Base-by-base conservation (phyloP, 2,888 invertebrate genomes). In the Stomorhina lunata region DNA sequence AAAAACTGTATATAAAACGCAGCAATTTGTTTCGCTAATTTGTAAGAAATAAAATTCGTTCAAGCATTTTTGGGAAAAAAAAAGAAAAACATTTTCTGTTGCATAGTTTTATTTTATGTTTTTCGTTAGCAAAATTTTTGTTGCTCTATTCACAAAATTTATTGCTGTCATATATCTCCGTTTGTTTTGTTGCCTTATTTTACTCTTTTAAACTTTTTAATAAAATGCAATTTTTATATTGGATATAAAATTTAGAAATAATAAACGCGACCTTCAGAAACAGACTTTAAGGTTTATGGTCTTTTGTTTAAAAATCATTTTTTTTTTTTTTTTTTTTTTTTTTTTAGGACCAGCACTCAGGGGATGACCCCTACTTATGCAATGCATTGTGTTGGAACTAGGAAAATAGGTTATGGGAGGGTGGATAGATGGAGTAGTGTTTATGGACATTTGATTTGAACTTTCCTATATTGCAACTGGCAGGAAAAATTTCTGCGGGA, bases 151-250 rank as follows among this genome's bases (percentile, higher is more conserved):
- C 27, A 53, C 37, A 48, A 37, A 68, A 68, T 50, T 66, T 45
- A 68, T 77, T 61, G 76, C 12, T 15, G 22, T 66, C 57, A 76
- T 77, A 37, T 40, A 69, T 59, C 40, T 40, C 34, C 20, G 32
- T 29, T 53, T 10, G 0, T 32, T 17, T n/a, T n/a, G n/a, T 63
- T 68, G 20, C 5, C n/a, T 22, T 15, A 1, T 48, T 25, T 45
- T 25, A 27, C 9, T 2, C 12, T 25, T 55, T 40, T 17, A 43
- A 32, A 43, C 5, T 4, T 22, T 77, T 69, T 61, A 15, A 53
- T 29, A 17, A 32, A 40, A 53, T 20, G 48, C 29, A 69, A 61
- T 69, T 43, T 48, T 59, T 17, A 50, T 77, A 61, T 61, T 61
- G 17, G 32, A 17, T 17, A 17, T 1, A 66, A 57, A 25, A 12